Evolutionary conservation across 2,113 vertebrate genomes (phyloP).

Genomic region (Lagopus leucura): DNA sequence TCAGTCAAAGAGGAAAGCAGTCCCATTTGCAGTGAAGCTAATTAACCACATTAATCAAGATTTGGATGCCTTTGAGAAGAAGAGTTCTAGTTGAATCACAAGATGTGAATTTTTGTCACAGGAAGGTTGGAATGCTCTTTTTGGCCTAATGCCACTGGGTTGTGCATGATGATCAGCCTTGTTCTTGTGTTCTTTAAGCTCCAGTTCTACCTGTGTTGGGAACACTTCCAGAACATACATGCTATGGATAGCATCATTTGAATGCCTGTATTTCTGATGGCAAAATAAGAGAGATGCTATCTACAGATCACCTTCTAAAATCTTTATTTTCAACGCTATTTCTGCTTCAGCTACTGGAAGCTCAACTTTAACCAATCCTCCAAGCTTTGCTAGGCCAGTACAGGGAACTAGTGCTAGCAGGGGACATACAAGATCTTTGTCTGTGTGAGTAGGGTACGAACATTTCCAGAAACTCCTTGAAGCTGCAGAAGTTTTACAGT

Average conservation of each 20-base stretch:
- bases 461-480: not conserved
- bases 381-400: not conserved
- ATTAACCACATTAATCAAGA: constrained; percentile 38
- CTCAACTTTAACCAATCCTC: not conserved
- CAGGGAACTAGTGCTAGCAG: not conserved
- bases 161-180: not conserved
- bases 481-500: not conserved
- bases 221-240: not conserved
- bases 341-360: not conserved
- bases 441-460: not conserved
- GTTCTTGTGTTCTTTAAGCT: constrained; percentile 17
- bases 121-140: not conserved
- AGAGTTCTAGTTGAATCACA: not conserved
- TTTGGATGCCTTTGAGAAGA: constrained; percentile 17
- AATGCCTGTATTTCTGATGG: not conserved
- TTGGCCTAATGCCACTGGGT: not conserved
- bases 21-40: constrained; percentile 13
- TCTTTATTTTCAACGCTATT: not conserved
- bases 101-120: constrained; percentile 32
- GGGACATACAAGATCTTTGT: not conserved
- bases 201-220: not conserved
- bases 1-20: not conserved
- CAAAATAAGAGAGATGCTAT: not conserved
- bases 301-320: not conserved
- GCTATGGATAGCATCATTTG: not conserved